phyloP scores from a whole-genome alignment of 2,797 vertebrate genomes.

The Mallotus villosus region DNA sequence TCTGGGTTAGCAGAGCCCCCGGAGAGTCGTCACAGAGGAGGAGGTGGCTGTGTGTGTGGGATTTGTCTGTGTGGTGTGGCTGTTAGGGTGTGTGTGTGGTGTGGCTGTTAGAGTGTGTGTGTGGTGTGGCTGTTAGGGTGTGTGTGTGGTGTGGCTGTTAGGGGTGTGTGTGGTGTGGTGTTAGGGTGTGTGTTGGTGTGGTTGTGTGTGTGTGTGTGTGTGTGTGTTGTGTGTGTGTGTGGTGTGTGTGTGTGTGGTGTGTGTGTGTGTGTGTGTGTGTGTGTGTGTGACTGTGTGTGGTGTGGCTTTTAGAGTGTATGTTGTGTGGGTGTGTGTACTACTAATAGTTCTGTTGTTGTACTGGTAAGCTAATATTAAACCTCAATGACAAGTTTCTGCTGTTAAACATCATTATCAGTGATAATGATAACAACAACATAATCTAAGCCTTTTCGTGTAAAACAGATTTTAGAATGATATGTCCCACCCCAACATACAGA shows the following conservation, averaged over 20 bases:
- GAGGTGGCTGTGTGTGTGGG: not conserved
- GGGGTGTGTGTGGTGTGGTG: not conserved
- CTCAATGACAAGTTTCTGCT: too few species aligned
- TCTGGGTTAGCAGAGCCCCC: slow-evolving; percentile 15
- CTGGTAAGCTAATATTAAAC: too few species aligned
- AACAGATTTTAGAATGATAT: too few species aligned
- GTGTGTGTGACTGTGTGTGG: slow-evolving; percentile 8
- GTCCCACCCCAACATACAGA: not conserved
- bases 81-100: not conserved
- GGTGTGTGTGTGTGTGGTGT: slow-evolving; percentile 1
- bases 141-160: slow-evolving; percentile 7
- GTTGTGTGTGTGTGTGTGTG: not conserved
- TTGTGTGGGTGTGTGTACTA: too few species aligned
- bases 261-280: too few species aligned
- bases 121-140: slow-evolving; percentile 21
- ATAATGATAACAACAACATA: not conserved
- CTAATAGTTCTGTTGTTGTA: too few species aligned
- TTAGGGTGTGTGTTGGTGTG: not conserved
- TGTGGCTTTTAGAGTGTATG: not conserved
- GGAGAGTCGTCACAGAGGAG: not conserved
- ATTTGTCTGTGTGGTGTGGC: slow-evolving; percentile 10
- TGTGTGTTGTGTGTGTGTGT: not conserved
- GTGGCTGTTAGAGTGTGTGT: slow-evolving; percentile 5
- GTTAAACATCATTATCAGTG: too few species aligned
- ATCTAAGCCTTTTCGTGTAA: not conserved